Percentiles rank a stretch among this genome's conserved stretches.
These are phyloP conservation scores for Gymnoscopelus braueri DNA, from an alignment of 2,797 vertebrate genomes.

Conservation along the genomic window DNA sequence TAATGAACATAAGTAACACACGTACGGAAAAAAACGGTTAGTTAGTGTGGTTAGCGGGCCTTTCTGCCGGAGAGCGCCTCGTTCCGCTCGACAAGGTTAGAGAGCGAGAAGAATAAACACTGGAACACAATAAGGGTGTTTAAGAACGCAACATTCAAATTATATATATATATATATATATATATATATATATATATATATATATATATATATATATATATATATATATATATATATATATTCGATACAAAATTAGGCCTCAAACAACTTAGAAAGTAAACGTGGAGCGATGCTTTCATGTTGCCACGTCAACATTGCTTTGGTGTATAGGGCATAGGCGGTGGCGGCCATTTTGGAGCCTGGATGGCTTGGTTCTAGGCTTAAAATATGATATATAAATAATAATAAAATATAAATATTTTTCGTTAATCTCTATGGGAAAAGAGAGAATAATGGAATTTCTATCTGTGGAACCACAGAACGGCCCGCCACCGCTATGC, in stretches of 20 bases:
- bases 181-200: conserved; percentile 1
- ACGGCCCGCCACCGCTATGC: conserved; percentile 32
- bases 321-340: no score
- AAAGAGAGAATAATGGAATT: no score
- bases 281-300: conserved; percentile 20
- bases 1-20: conserved; percentile 34
- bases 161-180: no score
- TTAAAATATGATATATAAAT: no score
- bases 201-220: no score
- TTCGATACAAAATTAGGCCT: conserved; percentile 30
- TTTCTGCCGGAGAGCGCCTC: conserved; percentile 9
- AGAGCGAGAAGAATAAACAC: conserved; percentile 10
- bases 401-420: no score
- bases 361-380: no score
- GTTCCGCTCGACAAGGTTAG: background rate
- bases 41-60: background rate
- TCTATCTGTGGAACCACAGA: conserved; percentile 15
- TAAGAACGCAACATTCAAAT: conserved; percentile 15
- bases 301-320: no score
- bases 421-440: no score
- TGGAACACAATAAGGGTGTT: conserved; percentile 2
- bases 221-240: background rate
- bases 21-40: conserved; percentile 27
- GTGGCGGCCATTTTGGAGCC: no score
- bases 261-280: conserved; percentile 11